Evolutionary conservation across 2,113 vertebrate species (phyloP).

Genomic region (Silurus glanis): DNA sequence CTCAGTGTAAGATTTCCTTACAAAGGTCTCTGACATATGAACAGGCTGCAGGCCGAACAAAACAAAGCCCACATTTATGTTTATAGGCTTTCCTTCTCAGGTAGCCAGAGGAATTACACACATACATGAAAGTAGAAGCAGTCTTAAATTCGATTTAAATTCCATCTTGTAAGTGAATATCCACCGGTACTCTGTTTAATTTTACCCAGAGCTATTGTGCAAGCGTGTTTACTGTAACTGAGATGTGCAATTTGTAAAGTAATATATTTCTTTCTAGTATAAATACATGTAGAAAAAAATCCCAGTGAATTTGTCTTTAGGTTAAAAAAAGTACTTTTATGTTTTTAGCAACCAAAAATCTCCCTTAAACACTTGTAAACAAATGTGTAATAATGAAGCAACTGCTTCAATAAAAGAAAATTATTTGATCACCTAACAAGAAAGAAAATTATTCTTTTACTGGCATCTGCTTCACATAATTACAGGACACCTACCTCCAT

Average conservation of each 20-base stretch:
- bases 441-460: not conserved
- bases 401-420: not conserved
- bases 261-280: not conserved
- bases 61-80: conserved; percentile 58
- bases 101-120: conserved; percentile 49
- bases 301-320: not conserved
- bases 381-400: not conserved
- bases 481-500: conserved; percentile 32
- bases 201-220: conserved; percentile 43
- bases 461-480: not conserved
- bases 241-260: not conserved
- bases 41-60: conserved; percentile 29
- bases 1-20: conserved; percentile 26
- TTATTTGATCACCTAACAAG: not conserved
- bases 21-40: conserved; percentile 9
- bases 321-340: not conserved
- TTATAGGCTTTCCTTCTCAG: conserved; percentile 53
- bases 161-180: conserved; percentile 58
- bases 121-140: conserved; percentile 27
- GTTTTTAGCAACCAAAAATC: not conserved
- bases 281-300: not conserved
- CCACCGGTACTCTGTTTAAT: conserved; percentile 54
- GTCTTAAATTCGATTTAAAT: conserved; percentile 58
- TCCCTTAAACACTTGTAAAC: not conserved
- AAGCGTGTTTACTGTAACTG: not conserved